Percentiles rank a stretch among this genome's conserved stretches.
phyloP scores from a whole-genome alignment of 2,797 vertebrate species.

The Neosilurus hyrtlii region DNA sequence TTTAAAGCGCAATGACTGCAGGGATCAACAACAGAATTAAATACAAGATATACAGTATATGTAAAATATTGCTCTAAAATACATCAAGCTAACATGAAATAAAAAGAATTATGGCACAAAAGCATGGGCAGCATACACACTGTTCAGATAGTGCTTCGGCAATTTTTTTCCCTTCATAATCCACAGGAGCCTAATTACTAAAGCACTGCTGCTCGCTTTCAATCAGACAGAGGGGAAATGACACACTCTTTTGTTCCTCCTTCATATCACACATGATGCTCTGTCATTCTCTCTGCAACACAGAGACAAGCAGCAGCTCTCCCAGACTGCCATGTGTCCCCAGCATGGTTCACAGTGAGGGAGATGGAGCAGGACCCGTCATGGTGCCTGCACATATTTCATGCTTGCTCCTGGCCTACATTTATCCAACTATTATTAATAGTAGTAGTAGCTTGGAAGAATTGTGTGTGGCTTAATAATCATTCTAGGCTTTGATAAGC shows the following conservation, averaged over 20 bases:
- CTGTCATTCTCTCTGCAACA: slow-evolving; percentile 60
- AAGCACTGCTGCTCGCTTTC: slow-evolving; percentile 60
- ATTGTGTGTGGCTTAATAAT: slow-evolving; percentile 59
- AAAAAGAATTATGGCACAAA: slow-evolving; percentile 44
- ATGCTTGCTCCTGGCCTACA: slow-evolving; percentile 70
- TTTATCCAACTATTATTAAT: slow-evolving; percentile 61
- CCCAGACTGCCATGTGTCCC: slow-evolving; percentile 73
- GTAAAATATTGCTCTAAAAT: slow-evolving; percentile 6
- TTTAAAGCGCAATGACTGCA: slow-evolving; percentile 36
- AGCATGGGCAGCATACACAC: slow-evolving; percentile 36
- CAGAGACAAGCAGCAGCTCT: slow-evolving; percentile 56
- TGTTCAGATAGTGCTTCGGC: slow-evolving; percentile 42
- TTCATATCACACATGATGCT: slow-evolving; percentile 64
- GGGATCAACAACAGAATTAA: slow-evolving; percentile 37
- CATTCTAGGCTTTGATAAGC: slow-evolving; percentile 67
- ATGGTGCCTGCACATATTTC: slow-evolving; percentile 78
- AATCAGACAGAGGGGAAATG: slow-evolving; percentile 60
- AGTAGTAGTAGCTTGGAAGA: slow-evolving; percentile 62
- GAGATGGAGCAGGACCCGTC: slow-evolving; percentile 62
- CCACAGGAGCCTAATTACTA: slow-evolving; percentile 59
- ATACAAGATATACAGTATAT: slow-evolving; percentile 21
- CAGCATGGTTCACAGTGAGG: slow-evolving; percentile 61
- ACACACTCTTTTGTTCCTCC: slow-evolving; percentile 62
- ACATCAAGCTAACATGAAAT: slow-evolving; percentile 30
- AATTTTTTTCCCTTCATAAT: slow-evolving; percentile 52